A percentile compares a stretch with the other conserved stretches of the same genome.
Conservation (phyloP, 2,113 vertebrate species). For the Mohoua ochrocephala region DNA sequence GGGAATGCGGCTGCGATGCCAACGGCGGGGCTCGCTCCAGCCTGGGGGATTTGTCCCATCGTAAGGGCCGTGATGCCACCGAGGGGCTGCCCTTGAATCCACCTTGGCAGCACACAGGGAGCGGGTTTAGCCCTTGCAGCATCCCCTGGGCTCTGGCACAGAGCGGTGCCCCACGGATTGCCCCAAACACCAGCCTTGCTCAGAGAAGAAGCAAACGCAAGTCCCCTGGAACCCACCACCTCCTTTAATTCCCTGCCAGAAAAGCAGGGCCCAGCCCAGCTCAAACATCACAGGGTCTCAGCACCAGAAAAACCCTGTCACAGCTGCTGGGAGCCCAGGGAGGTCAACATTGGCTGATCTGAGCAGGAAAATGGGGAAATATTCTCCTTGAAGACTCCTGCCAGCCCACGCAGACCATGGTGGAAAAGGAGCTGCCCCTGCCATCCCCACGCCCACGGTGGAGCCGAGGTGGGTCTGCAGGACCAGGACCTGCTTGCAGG, state of each 20-base stretch:
- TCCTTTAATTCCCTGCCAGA: constrained; percentile 15
- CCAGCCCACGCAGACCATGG: rapidly evolving
- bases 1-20: too few relatives aligned
- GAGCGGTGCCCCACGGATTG: rapidly evolving
- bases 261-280: not conserved
- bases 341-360: rapidly evolving
- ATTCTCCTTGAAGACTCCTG: not conserved
- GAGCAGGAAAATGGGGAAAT: rapidly evolving
- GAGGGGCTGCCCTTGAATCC: rapidly evolving
- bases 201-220: not conserved
- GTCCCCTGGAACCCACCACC: not conserved
- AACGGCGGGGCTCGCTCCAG: not conserved
- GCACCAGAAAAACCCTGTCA: not conserved
- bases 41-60: not conserved
- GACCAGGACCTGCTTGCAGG: not conserved
- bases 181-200: rapidly evolving
- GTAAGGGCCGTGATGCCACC: rapidly evolving
- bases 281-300: not conserved
- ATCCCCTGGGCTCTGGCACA: not conserved
- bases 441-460: rapidly evolving
- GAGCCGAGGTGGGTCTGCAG: rapidly evolving
- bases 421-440: not conserved
- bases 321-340: not conserved
- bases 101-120: not conserved
- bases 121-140: not conserved